Conservation (phyloP, 1,140 invertebrate species). For the Drosophila novamexicana region DNA sequence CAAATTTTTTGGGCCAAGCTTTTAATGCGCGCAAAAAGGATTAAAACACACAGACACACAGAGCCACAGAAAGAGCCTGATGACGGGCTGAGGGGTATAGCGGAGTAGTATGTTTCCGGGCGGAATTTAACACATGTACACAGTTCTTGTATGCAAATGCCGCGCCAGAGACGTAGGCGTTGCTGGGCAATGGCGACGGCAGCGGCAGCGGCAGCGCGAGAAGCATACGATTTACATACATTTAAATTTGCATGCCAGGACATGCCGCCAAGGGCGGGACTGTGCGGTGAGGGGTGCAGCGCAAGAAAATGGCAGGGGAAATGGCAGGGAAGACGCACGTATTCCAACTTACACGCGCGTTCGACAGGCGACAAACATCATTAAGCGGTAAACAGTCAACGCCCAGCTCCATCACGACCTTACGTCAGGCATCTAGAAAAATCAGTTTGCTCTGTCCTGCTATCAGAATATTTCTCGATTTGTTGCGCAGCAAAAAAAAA, state of each 20-base stretch:
- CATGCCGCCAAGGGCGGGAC: conserved; percentile 6
- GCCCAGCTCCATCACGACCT: conserved; percentile 3
- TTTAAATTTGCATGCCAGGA: conserved; percentile 56
- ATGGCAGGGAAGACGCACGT: conserved; percentile 31
- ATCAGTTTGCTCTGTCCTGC: conserved; percentile 14
- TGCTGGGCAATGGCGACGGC: neutral
- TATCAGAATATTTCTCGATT: conserved; percentile 35
- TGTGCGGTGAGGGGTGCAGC: neutral
- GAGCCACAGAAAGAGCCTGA: neutral
- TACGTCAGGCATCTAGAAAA: neutral
- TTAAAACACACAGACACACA: conserved; percentile 36
- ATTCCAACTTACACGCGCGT: conserved; percentile 60
- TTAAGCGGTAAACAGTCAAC: conserved; percentile 57
- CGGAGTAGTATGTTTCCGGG: neutral
- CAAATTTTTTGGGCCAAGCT: conserved; percentile 57
- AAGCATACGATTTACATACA: conserved; percentile 66
- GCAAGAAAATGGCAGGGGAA: neutral
- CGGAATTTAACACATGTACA: conserved; percentile 48
- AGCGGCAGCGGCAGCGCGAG: conserved; percentile 17
- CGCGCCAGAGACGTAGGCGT: conserved; percentile 35
- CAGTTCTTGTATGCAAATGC: conserved; percentile 56
- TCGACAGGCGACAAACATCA: conserved; percentile 63
- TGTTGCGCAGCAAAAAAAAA: conserved; percentile 14
- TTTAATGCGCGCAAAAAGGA: conserved; percentile 67
- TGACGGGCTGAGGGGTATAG: neutral